Base-by-base conservation (phyloP, 2,888 invertebrate species). In the Hanleya hanleyi region DNA sequence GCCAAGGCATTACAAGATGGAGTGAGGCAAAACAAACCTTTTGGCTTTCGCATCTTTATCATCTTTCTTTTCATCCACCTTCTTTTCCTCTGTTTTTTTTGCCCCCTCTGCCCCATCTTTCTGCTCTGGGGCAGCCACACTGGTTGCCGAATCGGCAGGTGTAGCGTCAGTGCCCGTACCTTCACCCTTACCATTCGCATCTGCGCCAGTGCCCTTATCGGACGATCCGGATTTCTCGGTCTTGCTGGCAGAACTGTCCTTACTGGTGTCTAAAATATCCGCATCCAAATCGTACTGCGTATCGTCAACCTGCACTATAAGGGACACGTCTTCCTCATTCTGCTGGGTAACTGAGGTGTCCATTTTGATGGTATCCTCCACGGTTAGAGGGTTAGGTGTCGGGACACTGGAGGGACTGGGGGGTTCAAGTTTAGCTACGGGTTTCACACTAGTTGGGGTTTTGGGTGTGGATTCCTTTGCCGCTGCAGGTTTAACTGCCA, bases 271-370 rank as follows among this genome's bases (percentile, higher is more conserved):
- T 18, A 85, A 73, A 4, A 89, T 81, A 75, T 90, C 89, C 70
- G 86, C 86, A 83, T 90, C 90, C 12, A 90, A 81, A 72, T 91
- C 90, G 78, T 88, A 89, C 77, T 89, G 87, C 0, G 88, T 88
- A 72, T 90, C 91, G 74, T 91, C 91, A 33, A 89, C 87, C 75
- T 90, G 86, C n/a, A 91, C 90, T 71, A 90, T 57, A 29, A 57
- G 32, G 5, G 57, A 57, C 1, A 57, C 57, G 9, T 57, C 29
- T 22, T 57, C 57, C 26, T 57, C 57, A 15, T 12, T 57, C 9
- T 57, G 57, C 32, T 57, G 57, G 29, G 57, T 32, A 29, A 57
- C 15, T 77, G 72, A 70, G 18, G 81, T 77, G 73, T 84, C 83
- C 74, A 86, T 66, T 57, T 75, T 78, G 36, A 87, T 75, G 36